A percentile compares a stretch with the other conserved stretches of the same genome.
These are phyloP conservation scores for Sorex fumeus DNA, from an alignment of 2,113 vertebrate genomes.

Conservation along the genomic window DNA sequence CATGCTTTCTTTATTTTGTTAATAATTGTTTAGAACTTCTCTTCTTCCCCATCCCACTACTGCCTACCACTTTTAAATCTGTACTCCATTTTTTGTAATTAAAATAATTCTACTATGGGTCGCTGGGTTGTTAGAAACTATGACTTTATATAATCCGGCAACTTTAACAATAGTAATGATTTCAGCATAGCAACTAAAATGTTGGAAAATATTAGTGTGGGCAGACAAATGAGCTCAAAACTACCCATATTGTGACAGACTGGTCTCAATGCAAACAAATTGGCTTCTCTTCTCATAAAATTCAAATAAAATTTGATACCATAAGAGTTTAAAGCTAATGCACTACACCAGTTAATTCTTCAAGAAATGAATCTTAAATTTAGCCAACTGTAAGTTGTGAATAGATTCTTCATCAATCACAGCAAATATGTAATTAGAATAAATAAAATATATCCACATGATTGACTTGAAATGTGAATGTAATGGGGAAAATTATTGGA, in stretches of 20 bases:
- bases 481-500: conserved; percentile 40
- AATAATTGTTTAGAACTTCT: background rate
- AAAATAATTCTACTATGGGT: background rate
- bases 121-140: conserved; percentile 23
- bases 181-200: conserved; percentile 46
- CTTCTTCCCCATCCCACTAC: background rate
- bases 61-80: background rate
- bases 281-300: conserved; percentile 59
- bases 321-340: conserved; percentile 51
- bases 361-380: background rate
- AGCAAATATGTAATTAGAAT: conserved; percentile 59
- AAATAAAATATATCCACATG: background rate
- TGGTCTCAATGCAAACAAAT: conserved; percentile 32
- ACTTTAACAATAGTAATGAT: conserved; percentile 17
- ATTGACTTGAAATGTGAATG: background rate
- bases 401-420: conserved; percentile 12
- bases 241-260: background rate
- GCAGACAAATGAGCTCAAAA: background rate
- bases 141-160: background rate
- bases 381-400: conserved; percentile 5
- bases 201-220: background rate
- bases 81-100: background rate
- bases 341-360: background rate
- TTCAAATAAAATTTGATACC: conserved; percentile 39
- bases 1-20: background rate